Percentiles rank a stretch among this genome's conserved stretches.
Evolutionary conservation across 2,888 invertebrate species (phyloP).

Genomic region (Chirona hameri): DNA sequence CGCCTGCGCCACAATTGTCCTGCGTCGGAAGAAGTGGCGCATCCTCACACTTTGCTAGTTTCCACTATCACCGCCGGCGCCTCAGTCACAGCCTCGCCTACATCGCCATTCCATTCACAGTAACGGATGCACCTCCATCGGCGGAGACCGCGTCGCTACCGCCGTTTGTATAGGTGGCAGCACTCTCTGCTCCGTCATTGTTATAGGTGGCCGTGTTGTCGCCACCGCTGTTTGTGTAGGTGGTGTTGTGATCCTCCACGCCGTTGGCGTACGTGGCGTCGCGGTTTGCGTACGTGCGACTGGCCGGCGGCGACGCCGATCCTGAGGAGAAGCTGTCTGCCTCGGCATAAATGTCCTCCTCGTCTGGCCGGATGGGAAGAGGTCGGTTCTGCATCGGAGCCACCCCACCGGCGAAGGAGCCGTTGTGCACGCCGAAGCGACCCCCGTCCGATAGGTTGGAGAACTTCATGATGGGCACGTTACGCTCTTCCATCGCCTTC

Average conservation of each 20-base stretch:
- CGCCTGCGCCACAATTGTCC: background rate
- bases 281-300: slow-evolving; percentile 10
- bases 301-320: background rate
- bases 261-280: slow-evolving; percentile 24
- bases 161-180: background rate
- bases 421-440: background rate
- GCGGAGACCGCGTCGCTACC: background rate
- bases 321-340: slow-evolving; percentile 28
- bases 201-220: slow-evolving; percentile 6
- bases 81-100: background rate
- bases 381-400: slow-evolving; percentile 5
- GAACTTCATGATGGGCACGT: slow-evolving; percentile 27
- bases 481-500: slow-evolving; percentile 29
- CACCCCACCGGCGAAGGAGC: background rate
- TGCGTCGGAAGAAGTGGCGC: background rate
- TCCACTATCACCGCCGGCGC: background rate
- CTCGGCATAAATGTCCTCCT: slow-evolving; percentile 28
- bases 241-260: background rate
- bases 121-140: background rate
- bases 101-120: slow-evolving; percentile 25
- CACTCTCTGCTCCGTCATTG: background rate
- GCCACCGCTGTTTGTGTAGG: background rate
- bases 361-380: slow-evolving; percentile 25
- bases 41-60: background rate
- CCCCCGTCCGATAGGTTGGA: background rate